Evolutionary conservation across 2,888 invertebrate species (phyloP).

Genomic region (Rhyacophila evoluta): DNA sequence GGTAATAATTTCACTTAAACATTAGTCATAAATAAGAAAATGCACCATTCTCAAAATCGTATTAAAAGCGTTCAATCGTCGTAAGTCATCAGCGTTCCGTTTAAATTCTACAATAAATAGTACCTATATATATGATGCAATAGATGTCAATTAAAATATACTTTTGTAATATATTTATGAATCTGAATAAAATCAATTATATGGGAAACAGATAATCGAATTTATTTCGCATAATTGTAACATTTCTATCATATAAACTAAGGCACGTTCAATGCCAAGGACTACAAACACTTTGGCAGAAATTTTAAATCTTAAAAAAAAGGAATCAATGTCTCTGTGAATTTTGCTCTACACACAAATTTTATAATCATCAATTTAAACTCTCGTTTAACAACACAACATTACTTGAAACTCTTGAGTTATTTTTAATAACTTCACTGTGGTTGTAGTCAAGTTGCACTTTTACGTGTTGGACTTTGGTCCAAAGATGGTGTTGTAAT

Average conservation of each 20-base stretch:
- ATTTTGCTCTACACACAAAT: constrained; percentile 31
- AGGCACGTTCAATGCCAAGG: constrained; percentile 46
- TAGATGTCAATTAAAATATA: constrained; percentile 23
- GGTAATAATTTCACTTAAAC: constrained; percentile 45
- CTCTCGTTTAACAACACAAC: not conserved
- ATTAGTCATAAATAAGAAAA: constrained; percentile 43
- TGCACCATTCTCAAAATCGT: constrained; percentile 38
- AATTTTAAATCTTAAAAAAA: constrained; percentile 56
- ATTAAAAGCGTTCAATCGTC: not conserved
- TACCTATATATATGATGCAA: not conserved
- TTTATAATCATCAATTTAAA: not conserved
- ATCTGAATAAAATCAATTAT: not conserved
- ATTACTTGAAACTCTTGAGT: constrained; percentile 3
- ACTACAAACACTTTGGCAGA: constrained; percentile 73
- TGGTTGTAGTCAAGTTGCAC: constrained; percentile 43
- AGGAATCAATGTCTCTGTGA: constrained; percentile 29
- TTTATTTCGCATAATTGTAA: not conserved
- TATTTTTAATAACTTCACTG: not conserved
- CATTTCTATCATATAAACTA: constrained; percentile 36
- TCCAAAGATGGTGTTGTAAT: constrained; percentile 72
- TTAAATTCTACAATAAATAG: constrained; percentile 23
- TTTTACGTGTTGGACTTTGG: constrained; percentile 43
- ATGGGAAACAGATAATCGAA: not conserved
- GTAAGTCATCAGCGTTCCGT: not conserved
- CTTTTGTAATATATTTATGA: not conserved